A percentile compares a stretch with the other conserved stretches of the same genome.
Evolutionary conservation across 1,140 invertebrate species (phyloP).

Genomic region (Cydia strobilella): DNA sequence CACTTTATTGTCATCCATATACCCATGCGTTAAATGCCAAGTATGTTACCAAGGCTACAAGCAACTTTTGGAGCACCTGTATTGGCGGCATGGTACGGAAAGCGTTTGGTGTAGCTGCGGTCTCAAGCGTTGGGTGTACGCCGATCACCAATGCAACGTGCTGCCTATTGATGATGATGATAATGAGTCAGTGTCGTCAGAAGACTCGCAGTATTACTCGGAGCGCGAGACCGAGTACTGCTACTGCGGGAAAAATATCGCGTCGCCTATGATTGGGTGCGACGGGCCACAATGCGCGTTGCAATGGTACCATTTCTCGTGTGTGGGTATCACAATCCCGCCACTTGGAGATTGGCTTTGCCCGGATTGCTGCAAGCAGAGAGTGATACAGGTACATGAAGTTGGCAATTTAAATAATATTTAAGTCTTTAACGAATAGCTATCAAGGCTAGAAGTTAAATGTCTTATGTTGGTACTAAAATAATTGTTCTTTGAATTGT

Average conservation of each 20-base stretch:
- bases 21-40: constrained; percentile 9
- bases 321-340: constrained; percentile 22
- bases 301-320: constrained; percentile 32
- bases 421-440: too few species aligned
- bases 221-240: constrained; percentile 2
- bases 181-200: neutral
- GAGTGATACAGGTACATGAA: neutral
- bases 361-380: constrained; percentile 8
- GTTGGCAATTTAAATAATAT: neutral
- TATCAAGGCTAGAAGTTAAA: too few species aligned
- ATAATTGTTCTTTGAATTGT: too few species aligned
- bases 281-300: neutral
- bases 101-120: constrained; percentile 7
- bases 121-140: constrained; percentile 28
- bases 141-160: constrained; percentile 19
- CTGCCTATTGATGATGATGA: constrained; percentile 11
- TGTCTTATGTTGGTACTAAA: too few species aligned
- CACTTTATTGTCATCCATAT: neutral
- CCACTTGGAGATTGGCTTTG: constrained; percentile 27
- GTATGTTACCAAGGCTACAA: constrained; percentile 13
- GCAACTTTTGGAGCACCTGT: constrained; percentile 24
- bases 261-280: constrained; percentile 26
- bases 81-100: constrained; percentile 29
- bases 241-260: constrained; percentile 17
- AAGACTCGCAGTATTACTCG: neutral